phyloP scores from a whole-genome alignment of 2,797 vertebrate species.

The Typhlichthys subterraneus region DNA sequence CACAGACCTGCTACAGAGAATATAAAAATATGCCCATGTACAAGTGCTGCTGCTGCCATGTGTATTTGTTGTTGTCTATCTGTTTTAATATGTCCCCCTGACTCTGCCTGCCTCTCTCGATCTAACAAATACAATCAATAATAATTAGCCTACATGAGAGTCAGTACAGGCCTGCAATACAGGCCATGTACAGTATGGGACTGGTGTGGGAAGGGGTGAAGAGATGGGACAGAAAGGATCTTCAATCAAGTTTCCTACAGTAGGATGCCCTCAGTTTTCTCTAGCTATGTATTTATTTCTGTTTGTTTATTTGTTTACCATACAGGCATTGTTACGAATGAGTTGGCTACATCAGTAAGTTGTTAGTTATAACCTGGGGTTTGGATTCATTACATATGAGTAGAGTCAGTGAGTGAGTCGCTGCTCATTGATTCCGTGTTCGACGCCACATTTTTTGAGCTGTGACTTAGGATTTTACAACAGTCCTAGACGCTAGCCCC shows the following conservation, averaged over 20 bases:
- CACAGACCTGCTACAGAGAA: constrained; percentile 19
- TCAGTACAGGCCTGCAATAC: constrained; percentile 57
- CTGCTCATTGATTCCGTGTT: constrained; percentile 13
- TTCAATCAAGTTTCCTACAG: no score
- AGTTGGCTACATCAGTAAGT: no score
- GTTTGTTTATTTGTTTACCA: no score
- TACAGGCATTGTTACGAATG: no score
- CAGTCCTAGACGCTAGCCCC: constrained; percentile 21
- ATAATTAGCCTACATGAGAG: constrained; percentile 79
- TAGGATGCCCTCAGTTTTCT: no score
- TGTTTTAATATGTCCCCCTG: constrained; percentile 6
- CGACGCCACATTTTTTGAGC: constrained; percentile 37
- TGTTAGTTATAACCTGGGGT: constrained; percentile 19
- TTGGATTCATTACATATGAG: constrained; percentile 44
- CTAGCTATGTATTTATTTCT: no score
- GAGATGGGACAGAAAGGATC: neutral
- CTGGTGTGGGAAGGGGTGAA: constrained; percentile 13
- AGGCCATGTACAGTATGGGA: constrained; percentile 53
- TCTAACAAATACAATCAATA: constrained; percentile 69
- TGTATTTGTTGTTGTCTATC: neutral
- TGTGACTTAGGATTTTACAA: constrained; percentile 19
- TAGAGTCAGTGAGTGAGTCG: constrained; percentile 40
- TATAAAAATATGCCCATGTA: neutral
- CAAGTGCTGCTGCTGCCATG: neutral
- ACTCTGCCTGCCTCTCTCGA: constrained; percentile 37